Evolutionary conservation across 1,140 invertebrate species (phyloP).

Genomic region (Reticulitermes speratus): DNA sequence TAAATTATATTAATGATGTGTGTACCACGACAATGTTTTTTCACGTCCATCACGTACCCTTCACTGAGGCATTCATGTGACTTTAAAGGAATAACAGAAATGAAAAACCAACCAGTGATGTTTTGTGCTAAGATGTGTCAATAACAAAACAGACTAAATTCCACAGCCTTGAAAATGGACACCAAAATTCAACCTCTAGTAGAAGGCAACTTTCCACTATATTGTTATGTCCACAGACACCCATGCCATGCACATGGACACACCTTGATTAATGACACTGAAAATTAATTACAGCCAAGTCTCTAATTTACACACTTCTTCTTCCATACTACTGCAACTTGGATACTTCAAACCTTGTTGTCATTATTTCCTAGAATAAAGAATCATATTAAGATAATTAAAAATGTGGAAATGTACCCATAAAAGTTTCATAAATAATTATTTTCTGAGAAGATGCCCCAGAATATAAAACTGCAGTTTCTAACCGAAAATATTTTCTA

Average conservation of each 20-base stretch:
- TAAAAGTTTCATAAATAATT: too few relatives aligned
- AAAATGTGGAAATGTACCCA: not conserved
- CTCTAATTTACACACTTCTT: not conserved
- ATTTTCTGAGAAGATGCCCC: not conserved
- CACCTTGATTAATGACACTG: not conserved
- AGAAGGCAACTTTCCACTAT: not conserved
- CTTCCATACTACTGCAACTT: conserved; percentile 76
- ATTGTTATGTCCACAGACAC: not conserved
- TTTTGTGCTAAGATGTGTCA: not conserved
- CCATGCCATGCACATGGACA: not conserved
- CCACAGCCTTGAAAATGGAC: not conserved
- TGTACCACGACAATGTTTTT: too few relatives aligned
- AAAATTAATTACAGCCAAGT: not conserved
- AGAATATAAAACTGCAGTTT: not conserved
- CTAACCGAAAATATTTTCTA: not conserved
- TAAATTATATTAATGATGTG: too few relatives aligned
- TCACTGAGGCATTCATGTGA: not conserved
- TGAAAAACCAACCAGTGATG: not conserved
- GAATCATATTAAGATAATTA: conserved; percentile 25
- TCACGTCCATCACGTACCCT: not conserved
- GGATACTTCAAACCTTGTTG: conserved; percentile 85
- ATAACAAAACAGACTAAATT: not conserved
- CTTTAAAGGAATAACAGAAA: not conserved
- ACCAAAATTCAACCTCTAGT: not conserved
- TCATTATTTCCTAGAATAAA: conserved; percentile 68